Evolutionary conservation across 2,797 vertebrate species (phyloP).

Genomic region (Sebastes matsubarae): DNA sequence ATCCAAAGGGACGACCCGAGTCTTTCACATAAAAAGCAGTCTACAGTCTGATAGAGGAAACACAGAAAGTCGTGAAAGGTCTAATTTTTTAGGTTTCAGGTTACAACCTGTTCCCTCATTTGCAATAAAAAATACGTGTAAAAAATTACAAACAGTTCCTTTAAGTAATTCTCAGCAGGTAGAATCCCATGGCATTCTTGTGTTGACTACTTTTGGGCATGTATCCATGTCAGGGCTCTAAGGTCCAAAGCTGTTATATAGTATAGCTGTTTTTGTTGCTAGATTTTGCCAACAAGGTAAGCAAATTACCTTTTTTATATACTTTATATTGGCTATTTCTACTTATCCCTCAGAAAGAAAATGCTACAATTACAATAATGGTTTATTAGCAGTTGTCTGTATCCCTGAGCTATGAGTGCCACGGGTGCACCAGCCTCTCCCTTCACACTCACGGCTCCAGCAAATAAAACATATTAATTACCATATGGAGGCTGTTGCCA

Average conservation of each 20-base stretch:
- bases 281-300: neutral
- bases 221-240: neutral
- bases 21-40: too few species aligned
- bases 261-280: neutral
- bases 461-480: conserved; percentile 67
- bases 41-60: too few species aligned
- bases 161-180: conserved; percentile 10
- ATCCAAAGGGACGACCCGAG: too few species aligned
- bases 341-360: neutral
- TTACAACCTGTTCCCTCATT: too few species aligned
- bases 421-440: conserved; percentile 29
- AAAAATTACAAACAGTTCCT: too few species aligned
- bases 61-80: too few species aligned
- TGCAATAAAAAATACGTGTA: too few species aligned
- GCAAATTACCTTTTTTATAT: neutral
- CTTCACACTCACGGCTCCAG: conserved; percentile 40
- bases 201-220: neutral
- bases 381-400: conserved; percentile 23
- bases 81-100: too few species aligned
- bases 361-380: conserved; percentile 15
- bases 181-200: neutral
- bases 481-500: conserved; percentile 60
- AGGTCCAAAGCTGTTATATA: neutral
- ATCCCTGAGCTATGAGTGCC: conserved; percentile 14
- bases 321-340: neutral